phyloP scores from a whole-genome alignment of 53 echinoderm and acorn worm species.

The Pentamera pediparva region DNA sequence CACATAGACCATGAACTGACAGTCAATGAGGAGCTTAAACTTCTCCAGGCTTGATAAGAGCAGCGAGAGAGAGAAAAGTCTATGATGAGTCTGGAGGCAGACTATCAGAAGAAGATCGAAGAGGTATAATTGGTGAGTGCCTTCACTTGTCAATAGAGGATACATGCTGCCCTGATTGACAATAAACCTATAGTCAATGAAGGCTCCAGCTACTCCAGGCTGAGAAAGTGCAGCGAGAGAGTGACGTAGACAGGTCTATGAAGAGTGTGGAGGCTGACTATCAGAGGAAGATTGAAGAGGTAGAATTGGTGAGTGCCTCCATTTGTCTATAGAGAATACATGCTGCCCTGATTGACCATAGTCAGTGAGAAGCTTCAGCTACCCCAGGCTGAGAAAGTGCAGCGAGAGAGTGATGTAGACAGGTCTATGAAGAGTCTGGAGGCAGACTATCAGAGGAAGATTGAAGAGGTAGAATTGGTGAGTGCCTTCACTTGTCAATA shows the following conservation, averaged over 20 bases:
- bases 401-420: slow-evolving; percentile 49
- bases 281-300: not conserved
- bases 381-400: slow-evolving; percentile 55
- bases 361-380: slow-evolving; percentile 19
- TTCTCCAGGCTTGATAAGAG: slow-evolving; percentile 53
- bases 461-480: slow-evolving; percentile 6
- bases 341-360: slow-evolving; percentile 19
- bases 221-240: slow-evolving; percentile 60
- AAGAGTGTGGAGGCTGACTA: slow-evolving; percentile 15
- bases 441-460: not conserved
- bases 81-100: slow-evolving; percentile 28
- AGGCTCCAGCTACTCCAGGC: slow-evolving; percentile 24
- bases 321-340: slow-evolving; percentile 29
- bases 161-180: slow-evolving; percentile 16
- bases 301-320: slow-evolving; percentile 21
- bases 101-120: not conserved
- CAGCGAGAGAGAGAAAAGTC: slow-evolving; percentile 44
- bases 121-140: slow-evolving; percentile 5
- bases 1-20: slow-evolving; percentile 2
- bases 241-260: slow-evolving; percentile 50
- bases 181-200: slow-evolving; percentile 13
- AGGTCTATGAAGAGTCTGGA: slow-evolving; percentile 36
- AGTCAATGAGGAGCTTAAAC: slow-evolving; percentile 16
- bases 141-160: not conserved
- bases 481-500: too few relatives aligned